Percentiles rank a stretch among this genome's conserved stretches.
phyloP scores from a whole-genome alignment of 2,113 vertebrate genomes.

The Mesoclemmys tuberculata region DNA sequence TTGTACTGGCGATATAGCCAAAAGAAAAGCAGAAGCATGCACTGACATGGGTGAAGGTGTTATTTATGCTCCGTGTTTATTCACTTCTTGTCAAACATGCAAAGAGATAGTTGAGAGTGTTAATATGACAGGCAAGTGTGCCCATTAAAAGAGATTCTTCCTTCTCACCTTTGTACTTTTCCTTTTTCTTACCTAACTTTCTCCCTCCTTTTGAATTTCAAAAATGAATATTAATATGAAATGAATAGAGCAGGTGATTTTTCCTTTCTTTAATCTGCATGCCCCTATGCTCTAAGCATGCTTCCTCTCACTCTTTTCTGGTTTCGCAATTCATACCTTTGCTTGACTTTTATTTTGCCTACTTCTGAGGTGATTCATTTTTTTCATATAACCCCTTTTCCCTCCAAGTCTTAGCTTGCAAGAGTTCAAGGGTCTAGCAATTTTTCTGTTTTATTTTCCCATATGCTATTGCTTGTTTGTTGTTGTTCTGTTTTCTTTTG shows the following conservation, averaged over 20 bases:
- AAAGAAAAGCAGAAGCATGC: background rate
- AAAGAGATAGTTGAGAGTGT: constrained; percentile 57
- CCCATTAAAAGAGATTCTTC: constrained; percentile 14
- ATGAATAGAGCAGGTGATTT: constrained; percentile 42
- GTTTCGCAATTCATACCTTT: background rate
- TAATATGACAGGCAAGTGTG: constrained; percentile 42
- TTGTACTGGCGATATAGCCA: background rate
- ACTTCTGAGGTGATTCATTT: constrained; percentile 1
- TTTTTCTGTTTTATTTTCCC: constrained; percentile 63
- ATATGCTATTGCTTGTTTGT: constrained; percentile 17
- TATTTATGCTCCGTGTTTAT: constrained; percentile 51
- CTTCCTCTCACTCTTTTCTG: background rate
- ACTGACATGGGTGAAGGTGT: background rate
- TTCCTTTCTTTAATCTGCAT: constrained; percentile 58
- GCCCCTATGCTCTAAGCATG: background rate
- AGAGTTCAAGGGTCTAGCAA: constrained; percentile 6
- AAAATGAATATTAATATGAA: constrained; percentile 21
- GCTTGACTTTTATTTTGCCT: constrained; percentile 6
- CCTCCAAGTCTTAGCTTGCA: constrained; percentile 9
- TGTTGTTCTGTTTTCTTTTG: constrained; percentile 9
- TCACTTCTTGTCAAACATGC: constrained; percentile 54
- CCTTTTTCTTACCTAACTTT: constrained; percentile 26
- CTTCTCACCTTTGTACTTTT: background rate
- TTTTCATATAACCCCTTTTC: constrained; percentile 6
- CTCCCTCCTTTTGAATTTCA: constrained; percentile 14